phyloP scores from a whole-genome alignment of 2,797 vertebrate species.

The Pipistrellus kuhlii region DNA sequence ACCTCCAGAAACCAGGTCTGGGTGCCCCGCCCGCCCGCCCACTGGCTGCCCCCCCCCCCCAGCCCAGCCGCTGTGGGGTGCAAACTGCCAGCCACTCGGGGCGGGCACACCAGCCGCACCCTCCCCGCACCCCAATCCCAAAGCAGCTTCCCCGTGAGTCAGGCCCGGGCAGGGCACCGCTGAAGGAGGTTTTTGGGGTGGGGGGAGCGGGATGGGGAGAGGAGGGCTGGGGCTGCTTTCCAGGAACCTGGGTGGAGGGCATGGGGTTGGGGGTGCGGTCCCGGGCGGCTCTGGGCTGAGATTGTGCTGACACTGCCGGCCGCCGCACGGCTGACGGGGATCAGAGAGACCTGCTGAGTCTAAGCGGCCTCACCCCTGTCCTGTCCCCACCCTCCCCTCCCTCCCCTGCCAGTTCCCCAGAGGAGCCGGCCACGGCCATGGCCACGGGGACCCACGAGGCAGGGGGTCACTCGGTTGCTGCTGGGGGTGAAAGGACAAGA shows the following conservation, averaged over 20 bases:
- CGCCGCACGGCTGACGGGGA: background rate
- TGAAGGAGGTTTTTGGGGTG: background rate
- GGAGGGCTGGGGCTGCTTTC: background rate
- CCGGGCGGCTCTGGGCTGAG: background rate
- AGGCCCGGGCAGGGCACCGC: background rate
- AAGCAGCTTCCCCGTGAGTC: background rate
- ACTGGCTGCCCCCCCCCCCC: background rate
- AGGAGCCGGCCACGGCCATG: background rate
- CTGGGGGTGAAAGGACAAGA: too few relatives aligned
- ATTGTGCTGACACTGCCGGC: background rate
- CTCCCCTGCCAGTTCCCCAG: background rate
- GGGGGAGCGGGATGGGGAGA: too few relatives aligned
- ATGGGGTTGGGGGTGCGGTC: background rate
- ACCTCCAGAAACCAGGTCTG: background rate
- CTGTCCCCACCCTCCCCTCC: background rate
- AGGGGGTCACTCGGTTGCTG: background rate
- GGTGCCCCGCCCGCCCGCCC: background rate
- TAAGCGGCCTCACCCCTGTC: background rate
- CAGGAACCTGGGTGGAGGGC: background rate
- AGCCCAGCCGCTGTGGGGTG: slow-evolving; percentile 9
- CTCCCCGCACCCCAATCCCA: background rate
- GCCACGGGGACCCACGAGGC: background rate
- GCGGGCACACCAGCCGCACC: background rate
- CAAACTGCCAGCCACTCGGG: background rate
- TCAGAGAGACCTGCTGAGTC: background rate